Base-by-base conservation (phyloP, 2,113 vertebrate genomes). In the Notarius lentiginosus region DNA sequence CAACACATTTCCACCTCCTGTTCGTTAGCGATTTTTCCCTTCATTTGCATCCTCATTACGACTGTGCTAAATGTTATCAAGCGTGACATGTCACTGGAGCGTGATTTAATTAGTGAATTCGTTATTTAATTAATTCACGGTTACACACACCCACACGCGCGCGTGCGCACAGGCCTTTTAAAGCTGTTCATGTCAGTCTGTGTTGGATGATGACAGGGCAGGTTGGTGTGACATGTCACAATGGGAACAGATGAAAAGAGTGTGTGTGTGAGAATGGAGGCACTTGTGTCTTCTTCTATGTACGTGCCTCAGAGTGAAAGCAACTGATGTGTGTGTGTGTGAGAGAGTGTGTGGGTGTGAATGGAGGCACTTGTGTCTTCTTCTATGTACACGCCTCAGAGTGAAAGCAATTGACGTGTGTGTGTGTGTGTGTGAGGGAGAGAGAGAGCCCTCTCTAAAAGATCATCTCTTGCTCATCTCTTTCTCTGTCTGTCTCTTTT, bases 1-100 rank as follows among this genome's bases (percentile, higher is more conserved):
- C 4, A 84, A 81, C 81, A 84, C 85, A 24, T 66, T 77, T 90
- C 75, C 72, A 84, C 84, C 80, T 84, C 55, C 65, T 83, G 63
- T 77, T 88, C 87, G 73, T 84, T 86, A 86, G 86, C 58, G 80
- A 84, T 86, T 88, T 41, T 88, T 70, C 84, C 20, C 66, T 55
- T 86, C 30, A 86, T 90, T 88, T 68, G 87, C 87, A 82, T 88
- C 61, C 84, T 76, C 70, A 79, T 86, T 90, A 88, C 84, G 60
- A 80, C 66, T 53, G 66, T 58, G 58, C 76, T 86, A 81, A 84
- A 83, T 17, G 75, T 85, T 85, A 65, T 79, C 65, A 83, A 85
- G 84, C 75, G 49, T 86, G 81, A 66, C 86, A 83, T 84, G 89
- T 86, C 66, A 79, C 72, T 84, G 80, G 56, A 84, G 86, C 65